phyloP scores from a whole-genome alignment of 2,113 vertebrate species.

The Mugil cephalus region DNA sequence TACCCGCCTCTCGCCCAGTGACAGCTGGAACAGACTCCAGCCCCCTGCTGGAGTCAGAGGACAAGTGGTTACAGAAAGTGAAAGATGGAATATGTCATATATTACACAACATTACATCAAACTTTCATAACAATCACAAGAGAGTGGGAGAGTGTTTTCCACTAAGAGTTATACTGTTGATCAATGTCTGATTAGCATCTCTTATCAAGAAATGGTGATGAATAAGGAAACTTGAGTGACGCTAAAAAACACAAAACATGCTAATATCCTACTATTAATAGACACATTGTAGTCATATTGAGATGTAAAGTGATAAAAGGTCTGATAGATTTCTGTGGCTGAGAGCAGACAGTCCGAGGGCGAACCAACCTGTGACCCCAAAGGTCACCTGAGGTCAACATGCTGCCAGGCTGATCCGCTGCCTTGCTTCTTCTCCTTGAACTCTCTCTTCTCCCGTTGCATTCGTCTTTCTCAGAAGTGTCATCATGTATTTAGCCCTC shows the following conservation, averaged over 20 bases:
- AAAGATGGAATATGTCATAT: too few relatives aligned
- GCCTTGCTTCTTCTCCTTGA: conserved; percentile 6
- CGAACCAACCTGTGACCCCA: too few relatives aligned
- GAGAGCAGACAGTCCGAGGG: not conserved
- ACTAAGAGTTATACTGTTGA: not conserved
- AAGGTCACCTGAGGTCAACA: conserved; percentile 40
- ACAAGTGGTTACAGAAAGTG: too few relatives aligned
- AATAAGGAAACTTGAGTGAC: not conserved
- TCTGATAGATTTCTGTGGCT: conserved; percentile 6
- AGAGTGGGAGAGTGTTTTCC: too few relatives aligned
- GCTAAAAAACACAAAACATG: not conserved
- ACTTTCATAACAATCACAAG: too few relatives aligned
- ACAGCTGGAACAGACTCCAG: too few relatives aligned
- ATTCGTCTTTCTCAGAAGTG: conserved; percentile 25
- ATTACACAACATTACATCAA: not conserved
- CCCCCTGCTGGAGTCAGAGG: too few relatives aligned
- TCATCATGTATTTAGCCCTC: conserved; percentile 25
- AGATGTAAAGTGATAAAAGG: not conserved
- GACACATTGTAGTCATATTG: conserved; percentile 2
- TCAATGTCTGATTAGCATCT: not conserved
- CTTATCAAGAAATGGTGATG: not conserved
- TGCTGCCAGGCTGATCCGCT: conserved; percentile 15
- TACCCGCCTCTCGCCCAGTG: too few relatives aligned
- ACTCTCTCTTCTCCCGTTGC: conserved; percentile 9
- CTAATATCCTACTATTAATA: not conserved